Percentiles rank a stretch among this genome's conserved stretches.
These are phyloP conservation scores for Plutella xylostella DNA, from an alignment of 2,888 invertebrate genomes.

Conservation along the genomic window DNA sequence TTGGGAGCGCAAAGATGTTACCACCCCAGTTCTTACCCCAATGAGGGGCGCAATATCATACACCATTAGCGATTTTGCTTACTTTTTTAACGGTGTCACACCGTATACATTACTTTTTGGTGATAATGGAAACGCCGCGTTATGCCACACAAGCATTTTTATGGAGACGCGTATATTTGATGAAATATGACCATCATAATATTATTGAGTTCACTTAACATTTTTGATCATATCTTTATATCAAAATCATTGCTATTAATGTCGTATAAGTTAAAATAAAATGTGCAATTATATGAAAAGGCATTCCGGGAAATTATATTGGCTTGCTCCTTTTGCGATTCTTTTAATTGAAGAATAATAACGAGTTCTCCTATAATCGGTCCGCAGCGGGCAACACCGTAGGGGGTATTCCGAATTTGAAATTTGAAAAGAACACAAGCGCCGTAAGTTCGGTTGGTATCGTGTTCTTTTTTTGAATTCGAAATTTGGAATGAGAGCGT, in stretches of 20 bases:
- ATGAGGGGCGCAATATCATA: slow-evolving; percentile 71
- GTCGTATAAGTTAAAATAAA: too few relatives aligned
- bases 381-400: slow-evolving; percentile 32
- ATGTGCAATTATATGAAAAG: background rate
- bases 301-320: slow-evolving; percentile 15
- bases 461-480: slow-evolving; percentile 61
- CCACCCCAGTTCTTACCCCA: slow-evolving; percentile 64
- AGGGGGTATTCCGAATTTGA: slow-evolving; percentile 40
- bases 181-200: background rate
- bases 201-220: too few relatives aligned
- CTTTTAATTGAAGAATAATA: slow-evolving; percentile 53
- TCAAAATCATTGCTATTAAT: too few relatives aligned
- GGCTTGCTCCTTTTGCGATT: slow-evolving; percentile 36
- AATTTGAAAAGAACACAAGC: slow-evolving; percentile 53
- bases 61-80: slow-evolving; percentile 70
- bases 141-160: slow-evolving; percentile 5
- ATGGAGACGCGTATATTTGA: background rate
- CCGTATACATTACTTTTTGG: slow-evolving; percentile 33
- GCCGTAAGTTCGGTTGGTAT: slow-evolving; percentile 52
- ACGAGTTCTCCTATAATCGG: slow-evolving; percentile 12
- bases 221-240: too few relatives aligned
- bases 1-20: slow-evolving; percentile 62
- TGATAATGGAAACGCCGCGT: slow-evolving; percentile 9
- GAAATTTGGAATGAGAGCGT: slow-evolving; percentile 59
- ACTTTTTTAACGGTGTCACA: slow-evolving; percentile 69